phyloP scores from a whole-genome alignment of 2,888 invertebrate genomes.

The Amphimallon solstitiale region DNA sequence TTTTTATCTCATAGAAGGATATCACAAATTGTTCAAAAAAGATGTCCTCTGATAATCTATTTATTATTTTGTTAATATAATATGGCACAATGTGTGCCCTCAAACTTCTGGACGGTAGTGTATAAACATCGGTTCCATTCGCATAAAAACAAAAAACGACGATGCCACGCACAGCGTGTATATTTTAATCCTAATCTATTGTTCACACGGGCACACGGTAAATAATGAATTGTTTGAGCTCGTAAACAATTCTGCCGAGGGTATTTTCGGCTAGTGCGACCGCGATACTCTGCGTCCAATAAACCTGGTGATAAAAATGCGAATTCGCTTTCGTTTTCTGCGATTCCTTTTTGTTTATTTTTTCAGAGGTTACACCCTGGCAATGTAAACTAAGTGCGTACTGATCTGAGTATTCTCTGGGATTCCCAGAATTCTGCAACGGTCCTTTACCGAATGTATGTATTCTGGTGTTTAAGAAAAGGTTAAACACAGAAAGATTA shows the following conservation, averaged over 20 bases:
- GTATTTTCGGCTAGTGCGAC: slow-evolving; percentile 27
- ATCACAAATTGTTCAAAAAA: too few relatives aligned
- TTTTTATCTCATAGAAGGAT: too few relatives aligned
- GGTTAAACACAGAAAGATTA: not conserved
- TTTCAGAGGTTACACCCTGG: slow-evolving; percentile 12
- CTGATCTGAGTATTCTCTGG: slow-evolving; percentile 14
- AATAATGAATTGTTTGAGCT: slow-evolving; percentile 30
- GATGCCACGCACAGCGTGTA: not conserved
- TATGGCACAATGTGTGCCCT: too few relatives aligned
- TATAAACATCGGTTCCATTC: too few relatives aligned
- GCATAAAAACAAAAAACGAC: not conserved
- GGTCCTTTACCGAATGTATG: slow-evolving; percentile 11
- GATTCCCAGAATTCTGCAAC: slow-evolving; percentile 3
- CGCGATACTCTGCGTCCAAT: slow-evolving; percentile 30
- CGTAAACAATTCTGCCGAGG: slow-evolving; percentile 12
- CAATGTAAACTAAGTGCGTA: not conserved
- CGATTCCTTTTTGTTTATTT: slow-evolving; percentile 10
- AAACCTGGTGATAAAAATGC: slow-evolving; percentile 26
- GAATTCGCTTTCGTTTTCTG: slow-evolving; percentile 14
- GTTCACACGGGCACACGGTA: slow-evolving; percentile 14
- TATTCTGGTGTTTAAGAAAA: not conserved
- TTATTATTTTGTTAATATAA: too few relatives aligned
- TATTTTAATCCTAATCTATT: slow-evolving; percentile 30
- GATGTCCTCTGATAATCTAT: too few relatives aligned
- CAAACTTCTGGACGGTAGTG: too few relatives aligned